These are phyloP conservation scores for Maniola jurtina DNA, from an alignment of 1,140 invertebrate genomes.

Conservation along the genomic window DNA sequence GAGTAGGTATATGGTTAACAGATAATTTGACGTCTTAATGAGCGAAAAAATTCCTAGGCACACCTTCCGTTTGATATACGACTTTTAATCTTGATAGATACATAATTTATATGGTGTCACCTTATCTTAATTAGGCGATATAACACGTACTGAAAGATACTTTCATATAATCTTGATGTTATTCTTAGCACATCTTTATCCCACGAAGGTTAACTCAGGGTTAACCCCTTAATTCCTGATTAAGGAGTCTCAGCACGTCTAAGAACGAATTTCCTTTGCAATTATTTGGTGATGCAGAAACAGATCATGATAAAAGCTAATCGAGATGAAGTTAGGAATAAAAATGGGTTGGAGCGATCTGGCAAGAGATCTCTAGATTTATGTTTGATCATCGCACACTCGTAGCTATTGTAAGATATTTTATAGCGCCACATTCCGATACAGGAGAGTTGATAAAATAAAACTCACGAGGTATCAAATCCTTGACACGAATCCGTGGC, in stretches of 20 bases:
- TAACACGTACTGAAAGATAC: not conserved
- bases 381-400: not conserved
- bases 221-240: not conserved
- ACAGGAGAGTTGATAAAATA: constrained; percentile 31
- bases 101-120: not conserved
- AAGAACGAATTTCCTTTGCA: not conserved
- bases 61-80: not conserved
- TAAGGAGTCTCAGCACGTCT: not conserved
- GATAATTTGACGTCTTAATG: too few relatives aligned
- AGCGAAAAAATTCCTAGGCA: too few relatives aligned
- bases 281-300: not conserved
- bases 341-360: constrained; percentile 15
- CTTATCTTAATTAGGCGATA: not conserved
- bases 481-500: constrained; percentile 53
- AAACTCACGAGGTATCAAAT: constrained; percentile 45
- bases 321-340: constrained; percentile 2
- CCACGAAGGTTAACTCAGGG: not conserved
- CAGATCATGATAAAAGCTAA: not conserved
- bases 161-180: not conserved
- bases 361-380: constrained; percentile 15
- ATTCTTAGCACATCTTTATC: not conserved
- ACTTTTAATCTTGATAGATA: constrained; percentile 3
- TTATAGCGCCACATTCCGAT: constrained; percentile 18
- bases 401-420: constrained; percentile 20
- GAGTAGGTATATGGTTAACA: too few relatives aligned